Conservation (phyloP, 1,140 invertebrate species). For the Pogonomyrmex barbatus region DNA sequence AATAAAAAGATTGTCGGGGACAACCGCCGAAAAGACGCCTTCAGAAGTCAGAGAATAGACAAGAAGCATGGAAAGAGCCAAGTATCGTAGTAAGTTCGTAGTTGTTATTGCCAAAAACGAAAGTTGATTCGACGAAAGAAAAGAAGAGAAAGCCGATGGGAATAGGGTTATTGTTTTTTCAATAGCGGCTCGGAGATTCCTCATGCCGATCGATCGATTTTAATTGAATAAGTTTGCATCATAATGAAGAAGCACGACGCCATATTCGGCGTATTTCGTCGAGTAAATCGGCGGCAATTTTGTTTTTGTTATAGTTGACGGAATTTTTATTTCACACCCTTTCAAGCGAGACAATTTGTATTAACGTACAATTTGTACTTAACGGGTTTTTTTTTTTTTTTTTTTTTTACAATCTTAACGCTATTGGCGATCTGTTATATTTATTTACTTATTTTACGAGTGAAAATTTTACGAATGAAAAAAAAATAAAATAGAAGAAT, state of each 20-base stretch:
- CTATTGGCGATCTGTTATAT: neutral
- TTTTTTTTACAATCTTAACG: neutral
- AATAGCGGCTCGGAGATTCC: constrained; percentile 8
- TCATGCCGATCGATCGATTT: constrained; percentile 25
- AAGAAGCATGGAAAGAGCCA: constrained; percentile 5
- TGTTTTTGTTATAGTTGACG: neutral
- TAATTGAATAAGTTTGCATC: constrained; percentile 72
- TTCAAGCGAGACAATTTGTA: neutral
- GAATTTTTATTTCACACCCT: neutral
- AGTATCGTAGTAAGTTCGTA: neutral
- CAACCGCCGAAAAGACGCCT: constrained; percentile 39
- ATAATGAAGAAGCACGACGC: neutral
- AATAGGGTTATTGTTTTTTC: constrained; percentile 35
- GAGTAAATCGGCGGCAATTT: neutral
- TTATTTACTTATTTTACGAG: neutral
- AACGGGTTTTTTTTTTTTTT: no score
- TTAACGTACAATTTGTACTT: neutral
- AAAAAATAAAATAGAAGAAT: constrained; percentile 6
- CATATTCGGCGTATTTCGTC: constrained; percentile 24
- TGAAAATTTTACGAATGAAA: neutral
- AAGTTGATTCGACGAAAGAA: constrained; percentile 20
- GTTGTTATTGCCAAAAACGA: constrained; percentile 59
- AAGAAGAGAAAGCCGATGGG: neutral
- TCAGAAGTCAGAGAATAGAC: constrained; percentile 7
- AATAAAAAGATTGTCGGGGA: neutral